phyloP scores from a whole-genome alignment of 2,113 vertebrate species.

The Nansenia antarctica region DNA sequence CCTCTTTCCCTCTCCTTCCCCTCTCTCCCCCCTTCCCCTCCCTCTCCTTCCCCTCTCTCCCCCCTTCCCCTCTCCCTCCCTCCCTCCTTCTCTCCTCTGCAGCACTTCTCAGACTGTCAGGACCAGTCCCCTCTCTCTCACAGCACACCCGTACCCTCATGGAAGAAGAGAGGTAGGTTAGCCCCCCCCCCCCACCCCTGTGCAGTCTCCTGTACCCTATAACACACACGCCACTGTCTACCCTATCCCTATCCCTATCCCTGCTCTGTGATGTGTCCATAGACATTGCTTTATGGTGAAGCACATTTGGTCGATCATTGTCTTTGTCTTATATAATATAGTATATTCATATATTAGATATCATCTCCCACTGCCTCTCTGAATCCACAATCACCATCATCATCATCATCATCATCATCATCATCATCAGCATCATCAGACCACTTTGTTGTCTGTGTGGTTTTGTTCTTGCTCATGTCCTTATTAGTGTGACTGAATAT shows the following conservation, averaged over 20 bases:
- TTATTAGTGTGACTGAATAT: no score
- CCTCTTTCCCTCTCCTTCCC: no score
- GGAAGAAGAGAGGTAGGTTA: constrained; percentile 9
- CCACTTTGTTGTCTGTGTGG: no score
- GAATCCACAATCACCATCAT: no score
- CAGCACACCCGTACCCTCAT: neutral
- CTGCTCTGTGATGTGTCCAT: no score
- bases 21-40: neutral
- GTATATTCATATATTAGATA: no score
- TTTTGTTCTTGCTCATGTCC: no score
- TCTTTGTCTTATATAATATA: neutral
- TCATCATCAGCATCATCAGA: no score
- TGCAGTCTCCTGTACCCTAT: neutral
- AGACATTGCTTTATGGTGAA: neutral
- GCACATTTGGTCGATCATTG: neutral
- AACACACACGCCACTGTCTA: neutral
- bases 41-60: neutral
- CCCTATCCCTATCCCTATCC: neutral
- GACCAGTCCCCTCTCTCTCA: neutral
- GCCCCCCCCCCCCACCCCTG: no score
- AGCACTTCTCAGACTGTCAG: constrained; percentile 13
- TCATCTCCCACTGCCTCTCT: no score
- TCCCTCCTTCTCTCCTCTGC: neutral
- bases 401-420: no score
- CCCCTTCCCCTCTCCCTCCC: no score